These are phyloP conservation scores for Heteromurus nitidus DNA, from an alignment of 2,888 invertebrate genomes.

Conservation along the genomic window DNA sequence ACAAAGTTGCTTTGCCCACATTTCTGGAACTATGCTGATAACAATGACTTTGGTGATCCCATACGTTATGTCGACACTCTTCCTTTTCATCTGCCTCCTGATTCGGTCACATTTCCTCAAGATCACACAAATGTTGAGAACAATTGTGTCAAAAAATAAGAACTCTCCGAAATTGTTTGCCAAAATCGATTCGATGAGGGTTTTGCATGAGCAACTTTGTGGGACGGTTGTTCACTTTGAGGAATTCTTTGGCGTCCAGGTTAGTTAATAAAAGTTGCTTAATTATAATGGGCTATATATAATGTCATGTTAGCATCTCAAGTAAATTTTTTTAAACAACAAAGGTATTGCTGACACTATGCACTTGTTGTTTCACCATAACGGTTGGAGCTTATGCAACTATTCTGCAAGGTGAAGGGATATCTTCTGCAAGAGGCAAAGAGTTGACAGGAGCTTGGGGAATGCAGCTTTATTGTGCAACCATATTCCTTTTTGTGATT, in stretches of 20 bases:
- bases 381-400: constrained; percentile 67
- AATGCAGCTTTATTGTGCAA: constrained; percentile 69
- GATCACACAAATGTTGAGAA: constrained; percentile 68
- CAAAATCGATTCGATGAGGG: constrained; percentile 69
- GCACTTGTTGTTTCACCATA: constrained; percentile 66
- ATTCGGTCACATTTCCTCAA: constrained; percentile 70
- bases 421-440: constrained; percentile 58
- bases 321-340: constrained; percentile 4
- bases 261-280: constrained; percentile 8
- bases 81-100: constrained; percentile 69
- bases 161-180: constrained; percentile 54
- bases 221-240: constrained; percentile 68
- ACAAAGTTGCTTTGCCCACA: constrained; percentile 44
- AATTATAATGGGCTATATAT: neutral
- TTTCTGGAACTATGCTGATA: constrained; percentile 59
- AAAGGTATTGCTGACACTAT: constrained; percentile 66
- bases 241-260: constrained; percentile 70
- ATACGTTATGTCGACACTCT: constrained; percentile 63
- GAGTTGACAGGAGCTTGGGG: constrained; percentile 65
- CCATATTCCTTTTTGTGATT: constrained; percentile 66
- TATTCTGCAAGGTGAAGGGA: constrained; percentile 69
- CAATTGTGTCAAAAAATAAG: constrained; percentile 57
- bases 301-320: too few species aligned
- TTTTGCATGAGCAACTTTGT: constrained; percentile 70
- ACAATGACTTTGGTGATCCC: constrained; percentile 66